These are phyloP conservation scores for Rhodinocichla rosea DNA, from an alignment of 2,113 vertebrate genomes.

Conservation along the genomic window DNA sequence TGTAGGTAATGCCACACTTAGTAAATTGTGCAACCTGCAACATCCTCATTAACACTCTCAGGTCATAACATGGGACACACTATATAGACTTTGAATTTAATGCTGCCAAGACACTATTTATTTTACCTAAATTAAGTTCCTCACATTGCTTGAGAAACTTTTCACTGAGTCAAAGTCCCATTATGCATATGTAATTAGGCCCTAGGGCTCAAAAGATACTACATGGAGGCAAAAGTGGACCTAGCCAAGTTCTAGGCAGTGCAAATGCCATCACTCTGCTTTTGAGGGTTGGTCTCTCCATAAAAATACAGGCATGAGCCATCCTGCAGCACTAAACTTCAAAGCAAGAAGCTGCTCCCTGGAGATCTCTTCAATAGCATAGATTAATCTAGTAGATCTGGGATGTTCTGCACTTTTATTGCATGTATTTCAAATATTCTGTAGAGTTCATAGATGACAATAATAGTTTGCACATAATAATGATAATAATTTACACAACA, in stretches of 20 bases:
- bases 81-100: background rate
- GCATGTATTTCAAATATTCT: background rate
- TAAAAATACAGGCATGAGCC: background rate
- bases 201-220: background rate
- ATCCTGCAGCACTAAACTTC: background rate
- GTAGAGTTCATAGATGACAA: background rate
- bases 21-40: background rate
- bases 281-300: accelerated
- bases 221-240: background rate
- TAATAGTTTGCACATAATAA: background rate
- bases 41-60: background rate
- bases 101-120: background rate
- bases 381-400: background rate
- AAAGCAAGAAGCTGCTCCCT: background rate
- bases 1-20: background rate
- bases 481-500: background rate
- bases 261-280: background rate
- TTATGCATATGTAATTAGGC: background rate
- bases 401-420: background rate
- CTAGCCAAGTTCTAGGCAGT: background rate
- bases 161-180: background rate
- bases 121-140: background rate
- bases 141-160: background rate
- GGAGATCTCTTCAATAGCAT: background rate
- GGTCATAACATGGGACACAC: background rate